Evolutionary conservation across 2,797 vertebrate species (phyloP).

Genomic region (Poliocrania exsul): DNA sequence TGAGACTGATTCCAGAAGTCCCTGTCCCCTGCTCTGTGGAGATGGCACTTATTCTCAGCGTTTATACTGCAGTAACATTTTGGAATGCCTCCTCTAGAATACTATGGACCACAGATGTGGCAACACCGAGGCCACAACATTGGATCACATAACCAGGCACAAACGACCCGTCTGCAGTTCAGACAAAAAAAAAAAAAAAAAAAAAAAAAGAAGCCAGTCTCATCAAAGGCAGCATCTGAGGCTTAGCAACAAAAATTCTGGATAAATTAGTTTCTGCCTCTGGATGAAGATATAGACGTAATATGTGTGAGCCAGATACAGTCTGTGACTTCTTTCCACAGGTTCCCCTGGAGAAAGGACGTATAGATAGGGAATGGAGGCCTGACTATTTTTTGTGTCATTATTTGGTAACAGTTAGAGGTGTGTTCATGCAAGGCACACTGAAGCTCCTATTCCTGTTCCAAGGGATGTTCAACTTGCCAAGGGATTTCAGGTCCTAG

Average conservation of each 20-base stretch:
- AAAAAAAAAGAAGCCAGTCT: background rate
- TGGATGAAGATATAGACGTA: background rate
- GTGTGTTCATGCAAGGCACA: background rate
- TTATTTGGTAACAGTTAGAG: background rate
- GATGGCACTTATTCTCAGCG: background rate
- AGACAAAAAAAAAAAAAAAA: background rate
- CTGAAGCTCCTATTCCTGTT: background rate
- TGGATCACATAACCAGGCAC: background rate
- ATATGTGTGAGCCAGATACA: background rate
- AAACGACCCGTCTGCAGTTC: background rate
- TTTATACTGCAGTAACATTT: background rate
- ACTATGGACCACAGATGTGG: background rate
- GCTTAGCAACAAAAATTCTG: background rate
- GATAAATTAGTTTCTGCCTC: background rate
- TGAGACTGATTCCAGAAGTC: background rate
- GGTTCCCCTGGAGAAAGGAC: background rate
- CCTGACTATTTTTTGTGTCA: background rate
- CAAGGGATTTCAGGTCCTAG: background rate
- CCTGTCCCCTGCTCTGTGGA: background rate
- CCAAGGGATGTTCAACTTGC: background rate
- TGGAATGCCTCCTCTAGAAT: background rate
- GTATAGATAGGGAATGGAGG: background rate
- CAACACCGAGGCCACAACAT: background rate
- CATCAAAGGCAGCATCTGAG: background rate
- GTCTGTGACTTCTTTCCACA: background rate